Base-by-base conservation (phyloP, 2,113 vertebrate genomes). In the Recurvirostra avosetta region DNA sequence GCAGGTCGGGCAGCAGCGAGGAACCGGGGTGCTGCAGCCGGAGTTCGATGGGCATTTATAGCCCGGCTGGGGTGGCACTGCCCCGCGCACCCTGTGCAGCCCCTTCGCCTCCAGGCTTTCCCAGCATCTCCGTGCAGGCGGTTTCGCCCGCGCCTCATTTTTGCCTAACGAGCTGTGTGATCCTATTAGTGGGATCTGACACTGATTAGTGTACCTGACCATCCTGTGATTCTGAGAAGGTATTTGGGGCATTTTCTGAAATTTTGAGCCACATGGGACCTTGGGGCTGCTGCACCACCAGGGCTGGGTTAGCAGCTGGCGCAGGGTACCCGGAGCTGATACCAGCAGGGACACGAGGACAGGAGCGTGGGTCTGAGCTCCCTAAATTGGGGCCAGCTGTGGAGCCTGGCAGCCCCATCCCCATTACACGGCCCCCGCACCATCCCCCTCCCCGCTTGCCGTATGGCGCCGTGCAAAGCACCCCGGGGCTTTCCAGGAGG, bases 101-200 rank as follows among this genome's bases (percentile, higher is more conserved):
- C 71, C 87, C 70, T 71, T 9, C 0, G 85, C 95, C 94, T 55
- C 72, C 34, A 12, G 92, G 52, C 88, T 74, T 71, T 90, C 94
- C 92, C 94, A 78, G 89, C 49, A 29, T 52, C 40, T 67, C 80
- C 26, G 0, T 0, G 0, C 6, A 1, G 15, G 12, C 0, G 8
- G 90, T 92, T 90, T 94, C 87, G 0, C 85, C 87, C 36, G 1
- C 93, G 0, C 96, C 96, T 32, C 90, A 94, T 96, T 96, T 96
- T 96, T 96, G 96, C 61, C 79, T 29, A 94, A 29, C 20, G 58
- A 92, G 23, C 85, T 50, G 87, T 45, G 43, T 92, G 94, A 97
- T 88, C 14, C 16, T 41, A 55, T 94, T 81, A 94, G 21, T 0
- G 4, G n/a, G n/a, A n/a, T n/a, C n/a, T n/a, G n/a, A n/a, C n/a